Evolutionary conservation across 2,113 vertebrate species (phyloP).

Genomic region (Probosciger aterrimus): DNA sequence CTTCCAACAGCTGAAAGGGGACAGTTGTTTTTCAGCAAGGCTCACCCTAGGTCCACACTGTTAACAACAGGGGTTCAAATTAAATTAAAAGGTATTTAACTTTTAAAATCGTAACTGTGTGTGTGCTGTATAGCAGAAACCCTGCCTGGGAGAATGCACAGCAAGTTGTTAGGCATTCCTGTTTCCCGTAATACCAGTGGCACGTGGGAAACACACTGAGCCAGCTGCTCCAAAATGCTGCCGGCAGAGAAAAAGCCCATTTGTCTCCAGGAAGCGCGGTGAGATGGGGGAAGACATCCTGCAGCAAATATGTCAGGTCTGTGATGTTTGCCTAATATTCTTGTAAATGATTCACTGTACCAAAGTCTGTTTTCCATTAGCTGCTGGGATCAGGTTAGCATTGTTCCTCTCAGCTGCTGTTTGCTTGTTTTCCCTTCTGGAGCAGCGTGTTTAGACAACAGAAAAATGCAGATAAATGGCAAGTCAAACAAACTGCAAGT

Average conservation of each 20-base stretch:
- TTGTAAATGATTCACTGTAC: not conserved
- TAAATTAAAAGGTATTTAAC: not conserved
- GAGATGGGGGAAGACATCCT: not conserved
- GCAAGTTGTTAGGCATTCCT: not conserved
- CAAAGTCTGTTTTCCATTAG: not conserved
- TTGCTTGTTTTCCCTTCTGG: not conserved
- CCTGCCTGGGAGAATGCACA: not conserved
- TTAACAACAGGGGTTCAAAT: not conserved
- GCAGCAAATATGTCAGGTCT: conserved; percentile 12
- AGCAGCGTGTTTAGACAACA: not conserved
- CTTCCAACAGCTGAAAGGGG: not conserved
- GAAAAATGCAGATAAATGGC: not conserved
- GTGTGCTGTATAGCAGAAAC: not conserved
- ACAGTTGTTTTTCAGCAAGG: not conserved
- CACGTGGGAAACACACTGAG: not conserved
- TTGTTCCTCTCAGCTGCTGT: not conserved
- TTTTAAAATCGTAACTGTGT: not conserved
- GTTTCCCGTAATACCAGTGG: rapidly evolving
- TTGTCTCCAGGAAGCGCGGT: rapidly evolving
- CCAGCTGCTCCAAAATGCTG: not conserved
- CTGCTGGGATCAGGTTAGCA: not conserved
- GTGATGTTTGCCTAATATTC: not conserved
- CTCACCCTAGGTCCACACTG: not conserved
- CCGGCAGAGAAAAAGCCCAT: not conserved
- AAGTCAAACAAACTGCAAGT: not conserved